A percentile compares a stretch with the other conserved stretches of the same genome.
Evolutionary conservation across 2,888 invertebrate species (phyloP).

Genomic region (Yponomeuta sedellus): DNA sequence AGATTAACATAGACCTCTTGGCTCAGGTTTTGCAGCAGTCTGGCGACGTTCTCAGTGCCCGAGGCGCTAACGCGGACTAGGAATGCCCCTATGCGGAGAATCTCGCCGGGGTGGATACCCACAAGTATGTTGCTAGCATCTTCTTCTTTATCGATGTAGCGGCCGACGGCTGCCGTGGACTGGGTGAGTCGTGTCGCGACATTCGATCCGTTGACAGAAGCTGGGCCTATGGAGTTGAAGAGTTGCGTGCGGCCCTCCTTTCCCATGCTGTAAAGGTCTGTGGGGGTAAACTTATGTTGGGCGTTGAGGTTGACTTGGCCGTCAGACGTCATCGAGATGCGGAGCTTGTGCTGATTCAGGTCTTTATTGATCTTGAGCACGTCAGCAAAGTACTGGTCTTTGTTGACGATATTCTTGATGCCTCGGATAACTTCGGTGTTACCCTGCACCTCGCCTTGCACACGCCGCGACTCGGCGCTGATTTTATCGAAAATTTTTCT

Average conservation of each 20-base stretch:
- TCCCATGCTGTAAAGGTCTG: constrained; percentile 49
- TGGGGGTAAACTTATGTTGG: constrained; percentile 58
- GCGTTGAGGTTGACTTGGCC: constrained; percentile 53
- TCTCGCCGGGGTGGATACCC: constrained; percentile 58
- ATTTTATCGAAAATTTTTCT: constrained; percentile 78
- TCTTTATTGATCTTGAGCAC: constrained; percentile 72
- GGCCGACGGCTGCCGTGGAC: constrained; percentile 33
- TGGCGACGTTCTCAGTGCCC: constrained; percentile 53
- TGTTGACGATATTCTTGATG: constrained; percentile 68
- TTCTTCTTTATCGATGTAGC: constrained; percentile 34
- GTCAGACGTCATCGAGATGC: constrained; percentile 63
- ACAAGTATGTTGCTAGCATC: constrained; percentile 40
- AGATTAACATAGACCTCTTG: constrained; percentile 55
- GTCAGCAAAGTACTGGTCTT: constrained; percentile 74
- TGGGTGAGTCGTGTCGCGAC: constrained; percentile 45
- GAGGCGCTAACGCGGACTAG: constrained; percentile 52
- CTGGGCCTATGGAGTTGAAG: constrained; percentile 51
- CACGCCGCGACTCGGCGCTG: constrained; percentile 69
- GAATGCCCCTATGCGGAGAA: constrained; percentile 52
- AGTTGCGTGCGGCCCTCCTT: constrained; percentile 47
- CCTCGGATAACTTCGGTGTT: constrained; percentile 75
- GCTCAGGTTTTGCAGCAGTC: constrained; percentile 50
- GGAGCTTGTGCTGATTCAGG: constrained; percentile 65
- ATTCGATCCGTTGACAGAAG: constrained; percentile 38
- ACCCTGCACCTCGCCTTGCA: constrained; percentile 64